Percentiles rank a stretch among this genome's conserved stretches.
Conservation (phyloP, 2,113 vertebrate genomes). For the Hemiscyllium ocellatum region DNA sequence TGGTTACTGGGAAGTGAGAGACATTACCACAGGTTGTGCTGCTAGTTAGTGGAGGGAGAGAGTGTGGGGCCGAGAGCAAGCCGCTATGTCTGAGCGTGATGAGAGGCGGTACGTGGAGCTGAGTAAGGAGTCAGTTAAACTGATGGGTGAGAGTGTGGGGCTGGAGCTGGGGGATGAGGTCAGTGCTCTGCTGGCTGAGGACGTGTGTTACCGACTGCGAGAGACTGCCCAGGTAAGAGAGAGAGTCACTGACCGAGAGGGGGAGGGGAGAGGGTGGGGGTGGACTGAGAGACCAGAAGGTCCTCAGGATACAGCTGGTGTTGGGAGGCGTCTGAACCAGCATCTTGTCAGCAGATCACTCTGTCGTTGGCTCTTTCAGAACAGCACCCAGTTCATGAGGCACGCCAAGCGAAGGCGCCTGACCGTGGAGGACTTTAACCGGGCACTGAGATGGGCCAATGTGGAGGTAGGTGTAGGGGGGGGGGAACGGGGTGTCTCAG, state of each 20-base stretch:
- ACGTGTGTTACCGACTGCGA: conserved; percentile 80
- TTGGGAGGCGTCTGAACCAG: not conserved
- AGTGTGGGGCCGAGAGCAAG: not conserved
- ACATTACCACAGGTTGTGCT: not conserved
- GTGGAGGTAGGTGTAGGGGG: conserved; percentile 64
- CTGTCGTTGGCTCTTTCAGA: conserved; percentile 52
- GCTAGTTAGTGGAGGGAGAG: not conserved
- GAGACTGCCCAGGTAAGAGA: conserved; percentile 74
- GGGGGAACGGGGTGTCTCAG: not conserved
- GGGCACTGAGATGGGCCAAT: conserved; percentile 81
- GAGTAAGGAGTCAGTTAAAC: conserved; percentile 72
- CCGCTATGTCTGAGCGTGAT: conserved; percentile 73
- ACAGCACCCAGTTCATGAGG: conserved; percentile 84
- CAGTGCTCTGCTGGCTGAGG: conserved; percentile 74
- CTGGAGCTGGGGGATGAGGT: conserved; percentile 78
- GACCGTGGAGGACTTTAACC: conserved; percentile 81
- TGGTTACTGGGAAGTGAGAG: not conserved
- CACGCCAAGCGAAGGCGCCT: conserved; percentile 78
- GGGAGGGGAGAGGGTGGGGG: accelerated
- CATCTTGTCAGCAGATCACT: not conserved
- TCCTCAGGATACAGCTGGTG: no score
- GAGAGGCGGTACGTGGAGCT: conserved; percentile 84
- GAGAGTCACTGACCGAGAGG: no score
- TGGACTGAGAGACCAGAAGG: no score
- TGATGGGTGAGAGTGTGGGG: conserved; percentile 77